Evolutionary conservation across 2,797 vertebrate species (phyloP).

Genomic region (Remorina albescens): DNA sequence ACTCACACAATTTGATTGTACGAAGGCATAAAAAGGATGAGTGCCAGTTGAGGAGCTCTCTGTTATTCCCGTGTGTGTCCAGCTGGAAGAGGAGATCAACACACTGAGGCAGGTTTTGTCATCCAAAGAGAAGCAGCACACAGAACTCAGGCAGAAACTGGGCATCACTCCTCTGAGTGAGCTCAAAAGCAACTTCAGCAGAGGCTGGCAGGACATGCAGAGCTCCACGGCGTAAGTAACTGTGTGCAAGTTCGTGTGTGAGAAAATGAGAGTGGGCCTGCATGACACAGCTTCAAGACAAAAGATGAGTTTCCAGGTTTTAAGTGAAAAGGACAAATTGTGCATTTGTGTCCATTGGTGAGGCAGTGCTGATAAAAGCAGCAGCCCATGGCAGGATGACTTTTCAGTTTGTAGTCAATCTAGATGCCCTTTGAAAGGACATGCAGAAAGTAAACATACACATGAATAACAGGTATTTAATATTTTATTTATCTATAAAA

Average conservation of each 20-base stretch:
- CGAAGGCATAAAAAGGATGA: background rate
- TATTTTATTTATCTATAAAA: background rate
- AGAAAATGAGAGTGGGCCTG: too few relatives aligned
- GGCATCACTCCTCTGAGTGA: conserved; percentile 92
- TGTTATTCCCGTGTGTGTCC: conserved; percentile 34
- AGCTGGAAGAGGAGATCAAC: conserved; percentile 97
- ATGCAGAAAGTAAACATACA: conserved; percentile 7
- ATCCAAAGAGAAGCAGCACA: conserved; percentile 94
- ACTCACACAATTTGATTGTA: background rate
- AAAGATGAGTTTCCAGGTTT: background rate
- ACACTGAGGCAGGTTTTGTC: conserved; percentile 94
- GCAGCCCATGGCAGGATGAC: background rate
- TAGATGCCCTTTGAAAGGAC: conserved; percentile 29
- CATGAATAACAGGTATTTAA: background rate
- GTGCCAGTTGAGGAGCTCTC: background rate
- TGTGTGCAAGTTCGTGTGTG: background rate
- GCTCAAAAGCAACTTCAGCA: conserved; percentile 93
- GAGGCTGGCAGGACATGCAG: conserved; percentile 96
- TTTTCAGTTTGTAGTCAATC: conserved; percentile 60
- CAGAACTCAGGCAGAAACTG: conserved; percentile 94
- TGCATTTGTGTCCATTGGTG: background rate
- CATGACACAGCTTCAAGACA: background rate
- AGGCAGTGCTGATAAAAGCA: background rate
- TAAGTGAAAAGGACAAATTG: background rate
- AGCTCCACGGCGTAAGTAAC: conserved; percentile 89